Conservation (phyloP, 30 jellyfish, hydroid and myxozoan genomes). For the Aurelia coerulea region DNA sequence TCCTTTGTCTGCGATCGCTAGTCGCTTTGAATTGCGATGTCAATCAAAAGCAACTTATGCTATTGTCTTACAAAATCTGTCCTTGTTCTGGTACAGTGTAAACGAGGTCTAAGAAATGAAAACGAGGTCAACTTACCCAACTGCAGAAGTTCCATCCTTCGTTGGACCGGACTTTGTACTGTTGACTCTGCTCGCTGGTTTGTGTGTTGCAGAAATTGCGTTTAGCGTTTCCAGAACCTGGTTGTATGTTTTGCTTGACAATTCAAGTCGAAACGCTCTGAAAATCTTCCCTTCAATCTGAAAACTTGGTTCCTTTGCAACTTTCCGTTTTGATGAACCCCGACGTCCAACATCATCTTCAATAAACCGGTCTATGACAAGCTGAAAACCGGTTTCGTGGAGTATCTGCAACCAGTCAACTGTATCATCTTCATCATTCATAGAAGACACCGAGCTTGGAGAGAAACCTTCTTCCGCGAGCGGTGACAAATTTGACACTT, state of each 20-base stretch:
- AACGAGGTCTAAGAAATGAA: no score
- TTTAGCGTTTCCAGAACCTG: constrained; percentile 76
- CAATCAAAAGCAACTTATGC: no score
- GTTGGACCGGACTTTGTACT: no score
- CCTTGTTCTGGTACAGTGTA: no score
- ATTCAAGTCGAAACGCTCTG: constrained; percentile 56
- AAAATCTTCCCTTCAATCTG: constrained; percentile 65
- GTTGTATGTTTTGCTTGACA: constrained; percentile 76
- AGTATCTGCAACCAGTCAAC: constrained; percentile 58
- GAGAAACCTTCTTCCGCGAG: constrained; percentile 21
- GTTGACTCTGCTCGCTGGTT: constrained; percentile 13
- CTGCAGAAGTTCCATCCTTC: no score
- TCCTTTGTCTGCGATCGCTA: no score
- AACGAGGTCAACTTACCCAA: no score
- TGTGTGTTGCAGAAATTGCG: constrained; percentile 34
- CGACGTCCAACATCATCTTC: neutral
- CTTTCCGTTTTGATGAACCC: neutral
- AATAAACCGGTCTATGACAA: constrained; percentile 49
- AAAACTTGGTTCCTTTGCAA: constrained; percentile 39
- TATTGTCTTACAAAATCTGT: no score
- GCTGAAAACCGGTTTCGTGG: constrained; percentile 71
- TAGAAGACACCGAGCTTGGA: neutral
- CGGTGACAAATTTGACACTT: neutral
- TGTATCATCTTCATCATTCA: neutral
- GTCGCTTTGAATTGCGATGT: no score